Evolutionary conservation across 2,888 invertebrate species (phyloP), one percentile per base, ranked within the genome.

Genomic region (Rhodophaea formosa): DNA sequence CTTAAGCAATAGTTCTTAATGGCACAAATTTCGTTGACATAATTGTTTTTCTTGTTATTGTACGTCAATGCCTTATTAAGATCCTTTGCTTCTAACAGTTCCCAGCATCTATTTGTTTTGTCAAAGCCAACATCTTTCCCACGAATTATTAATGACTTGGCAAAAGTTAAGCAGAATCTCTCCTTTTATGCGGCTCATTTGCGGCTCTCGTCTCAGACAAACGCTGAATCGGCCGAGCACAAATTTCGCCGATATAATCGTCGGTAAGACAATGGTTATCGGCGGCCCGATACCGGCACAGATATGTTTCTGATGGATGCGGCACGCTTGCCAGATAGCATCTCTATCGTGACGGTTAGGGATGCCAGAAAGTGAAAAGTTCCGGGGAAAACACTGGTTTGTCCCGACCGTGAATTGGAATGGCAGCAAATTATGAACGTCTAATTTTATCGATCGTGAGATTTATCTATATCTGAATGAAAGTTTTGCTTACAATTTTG

Each of bases 191-290:
- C 79, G 82, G 82, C 83, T 89, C 89, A 89, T 90, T 91, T 88
- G 91, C 86, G 88, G 89, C 82, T 51, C 5, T 35, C 35, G 32
- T 10, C 79, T 77, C 82, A 88, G 84, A 88, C 89, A 87, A 88
- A 88, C 88, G 87, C 74, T 67, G 73, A 75, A 82, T 77, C 77
- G 79, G 82, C 85, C 82, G 83, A 82, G 82, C 86, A 86, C 86
- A 86, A 88, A 87, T 87, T 87, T 87, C 76, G 82, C 86, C 80
- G 90, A 90, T 90, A 86, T 80, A 83, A 90, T 90, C 88, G 78
- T 75, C 75, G 63, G 76, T 81, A 83, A 85, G 82, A 85, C 85
- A 85, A 86, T 86, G 86, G 87, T 87, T 88, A 89, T 88, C 89
- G 80, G 75, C 75, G 75, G 77, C 64, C 72, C 82, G 88, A 88